Base-by-base conservation (phyloP, 2,113 vertebrate species). In the Myiagra hebetior region DNA sequence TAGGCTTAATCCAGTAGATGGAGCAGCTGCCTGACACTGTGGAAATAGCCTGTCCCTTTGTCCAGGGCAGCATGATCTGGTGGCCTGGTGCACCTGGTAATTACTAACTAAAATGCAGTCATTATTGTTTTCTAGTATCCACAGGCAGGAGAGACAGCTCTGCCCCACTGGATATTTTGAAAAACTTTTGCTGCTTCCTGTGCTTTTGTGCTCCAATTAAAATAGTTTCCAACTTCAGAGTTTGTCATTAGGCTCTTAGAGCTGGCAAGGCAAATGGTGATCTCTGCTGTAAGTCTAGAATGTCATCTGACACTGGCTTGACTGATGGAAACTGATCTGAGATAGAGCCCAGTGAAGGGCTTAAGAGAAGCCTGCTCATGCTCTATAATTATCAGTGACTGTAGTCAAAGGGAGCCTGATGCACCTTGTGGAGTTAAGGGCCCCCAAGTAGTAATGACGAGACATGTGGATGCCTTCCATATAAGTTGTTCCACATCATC, bases 1-100 rank as follows among this genome's bases (percentile, higher is more conserved):
- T 50, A 17, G 52, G 31, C 67, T 81, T 72, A 84, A 89, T 70
- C 91, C 93, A 94, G 90, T 41, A 96, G 95, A 70, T 91, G 92
- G 92, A 96, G 91, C 93, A 96, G 80, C 95, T 95, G 64, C 60
- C 68, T 81, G 95, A 52, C 24, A 10, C 79, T 49, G 26, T 50
- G 79, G 64, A 74, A 65, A 63, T n/a, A 39, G 19, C 30, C 70
- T 42, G 41, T 55, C 2, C 41, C 56, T 80, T 57, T 75, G 44
- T 78, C 52, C 70, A 52, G 39, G 63, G n/a, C 22, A 65, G 16
- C 0, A 1, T 6, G 64, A 35, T 47, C 47, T 52, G 13, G 39
- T 85, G 74, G 21, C 28, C 37, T 35, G 42, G 19, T 62, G 41
- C 28, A 79, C 23, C 24, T 17, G 8, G 59, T 21, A 10, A 42